Conservation (phyloP, 37 sponge, comb jelly and placozoan species). For the Spongia lamella region DNA sequence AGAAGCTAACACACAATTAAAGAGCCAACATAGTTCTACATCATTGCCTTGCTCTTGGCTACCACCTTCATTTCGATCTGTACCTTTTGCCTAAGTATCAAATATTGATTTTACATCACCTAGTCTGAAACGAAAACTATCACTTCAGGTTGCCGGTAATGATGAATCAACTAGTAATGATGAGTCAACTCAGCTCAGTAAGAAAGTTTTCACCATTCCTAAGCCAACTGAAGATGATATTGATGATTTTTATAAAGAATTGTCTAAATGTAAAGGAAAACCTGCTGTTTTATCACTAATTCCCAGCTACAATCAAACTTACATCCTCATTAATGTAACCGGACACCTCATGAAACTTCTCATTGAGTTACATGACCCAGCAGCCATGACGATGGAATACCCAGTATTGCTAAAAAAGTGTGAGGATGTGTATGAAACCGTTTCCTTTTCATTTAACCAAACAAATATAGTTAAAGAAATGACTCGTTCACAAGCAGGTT, state of each 20-base stretch:
- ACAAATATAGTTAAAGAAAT: neutral
- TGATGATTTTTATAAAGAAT: slow-evolving; percentile 3
- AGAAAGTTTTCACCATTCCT: neutral
- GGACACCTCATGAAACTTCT: slow-evolving; percentile 4
- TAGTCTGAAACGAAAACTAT: too few relatives aligned
- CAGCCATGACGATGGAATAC: slow-evolving; percentile 3
- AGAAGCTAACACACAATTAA: slow-evolving; percentile 27
- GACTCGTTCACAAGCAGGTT: slow-evolving; percentile 13
- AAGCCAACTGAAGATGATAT: slow-evolving; percentile 23
- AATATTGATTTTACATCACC: too few relatives aligned
- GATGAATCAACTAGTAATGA: neutral
- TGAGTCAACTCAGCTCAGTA: neutral
- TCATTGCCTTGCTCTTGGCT: too few relatives aligned
- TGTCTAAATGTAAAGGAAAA: neutral
- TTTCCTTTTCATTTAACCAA: slow-evolving; percentile 25
- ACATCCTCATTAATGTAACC: neutral
- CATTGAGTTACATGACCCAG: slow-evolving; percentile 26
- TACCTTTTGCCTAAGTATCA: slow-evolving; percentile 1
- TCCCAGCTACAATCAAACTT: slow-evolving; percentile 14
- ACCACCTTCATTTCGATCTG: slow-evolving; percentile 11
- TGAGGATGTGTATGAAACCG: slow-evolving; percentile 24
- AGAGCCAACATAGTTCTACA: neutral
- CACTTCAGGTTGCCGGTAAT: neutral
- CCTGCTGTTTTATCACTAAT: slow-evolving; percentile 32
- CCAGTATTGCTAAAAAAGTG: slow-evolving; percentile 28